Evolutionary conservation across 2,888 invertebrate genomes (phyloP).

Genomic region (Hybos culiciformis): DNA sequence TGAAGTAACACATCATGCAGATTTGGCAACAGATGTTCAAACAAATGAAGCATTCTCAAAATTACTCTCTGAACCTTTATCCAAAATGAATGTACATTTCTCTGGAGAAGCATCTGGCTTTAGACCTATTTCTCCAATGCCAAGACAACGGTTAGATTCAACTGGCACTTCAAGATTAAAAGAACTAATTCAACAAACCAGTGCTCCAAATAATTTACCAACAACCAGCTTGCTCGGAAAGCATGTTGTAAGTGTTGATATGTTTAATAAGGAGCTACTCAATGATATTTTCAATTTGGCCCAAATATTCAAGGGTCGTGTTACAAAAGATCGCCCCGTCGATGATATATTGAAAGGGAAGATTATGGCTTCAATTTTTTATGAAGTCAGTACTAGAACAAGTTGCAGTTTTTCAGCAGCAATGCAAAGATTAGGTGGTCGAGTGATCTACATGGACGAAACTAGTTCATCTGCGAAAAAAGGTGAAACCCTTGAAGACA

Average conservation of each 20-base stretch:
- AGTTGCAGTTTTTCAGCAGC: slow-evolving; percentile 93
- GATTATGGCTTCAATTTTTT: slow-evolving; percentile 92
- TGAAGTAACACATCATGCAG: slow-evolving; percentile 17
- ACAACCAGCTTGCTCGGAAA: slow-evolving; percentile 48
- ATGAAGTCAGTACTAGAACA: slow-evolving; percentile 94
- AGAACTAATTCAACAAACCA: slow-evolving; percentile 36
- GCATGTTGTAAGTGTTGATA: slow-evolving; percentile 71
- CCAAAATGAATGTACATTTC: slow-evolving; percentile 46
- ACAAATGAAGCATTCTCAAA: slow-evolving; percentile 41
- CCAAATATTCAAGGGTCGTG: slow-evolving; percentile 67
- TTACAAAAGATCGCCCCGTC: slow-evolving; percentile 67
- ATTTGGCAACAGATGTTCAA: slow-evolving; percentile 36
- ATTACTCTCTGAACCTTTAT: slow-evolving; percentile 29
- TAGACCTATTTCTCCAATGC: slow-evolving; percentile 40
- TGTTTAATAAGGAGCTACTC: slow-evolving; percentile 76
- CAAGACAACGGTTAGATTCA: slow-evolving; percentile 44
- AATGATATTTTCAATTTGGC: slow-evolving; percentile 92
- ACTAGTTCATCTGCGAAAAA: slow-evolving; percentile 88
- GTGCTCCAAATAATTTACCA: slow-evolving; percentile 20
- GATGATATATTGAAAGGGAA: slow-evolving; percentile 83
- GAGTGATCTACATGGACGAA: slow-evolving; percentile 80
- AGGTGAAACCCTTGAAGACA: slow-evolving; percentile 88
- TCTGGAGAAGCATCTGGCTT: slow-evolving; percentile 39
- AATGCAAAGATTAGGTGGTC: slow-evolving; percentile 91
- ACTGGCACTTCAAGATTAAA: slow-evolving; percentile 39